phyloP scores from a whole-genome alignment of 1,140 invertebrate species.

The Penaeus chinensis region DNA sequence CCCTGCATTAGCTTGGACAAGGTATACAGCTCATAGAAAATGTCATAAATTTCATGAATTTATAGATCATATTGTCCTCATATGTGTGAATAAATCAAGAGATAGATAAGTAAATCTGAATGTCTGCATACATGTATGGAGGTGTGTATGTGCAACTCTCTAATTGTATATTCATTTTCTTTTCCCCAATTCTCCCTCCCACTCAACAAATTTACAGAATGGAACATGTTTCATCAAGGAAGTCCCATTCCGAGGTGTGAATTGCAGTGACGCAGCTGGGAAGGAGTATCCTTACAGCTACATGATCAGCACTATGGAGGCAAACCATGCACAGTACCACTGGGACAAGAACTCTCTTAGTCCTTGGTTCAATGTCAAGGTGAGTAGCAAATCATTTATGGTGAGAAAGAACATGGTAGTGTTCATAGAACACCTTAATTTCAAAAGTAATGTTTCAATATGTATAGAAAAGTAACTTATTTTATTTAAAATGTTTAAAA shows the following conservation, averaged over 20 bases:
- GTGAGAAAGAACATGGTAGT: not conserved
- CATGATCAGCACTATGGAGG: constrained; percentile 60
- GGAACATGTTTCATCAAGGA: constrained; percentile 67
- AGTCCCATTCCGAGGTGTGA: constrained; percentile 68
- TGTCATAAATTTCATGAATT: not conserved
- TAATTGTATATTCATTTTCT: not conserved
- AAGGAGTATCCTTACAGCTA: constrained; percentile 65
- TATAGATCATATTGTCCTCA: not conserved
- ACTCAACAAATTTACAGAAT: constrained; percentile 43
- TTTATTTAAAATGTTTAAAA: no score
- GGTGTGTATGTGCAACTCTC: not conserved
- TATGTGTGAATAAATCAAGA: constrained; percentile 4
- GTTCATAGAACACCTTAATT: not conserved
- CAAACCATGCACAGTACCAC: constrained; percentile 65
- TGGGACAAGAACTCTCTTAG: constrained; percentile 67
- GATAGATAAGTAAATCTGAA: not conserved
- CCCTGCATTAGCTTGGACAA: constrained; percentile 65
- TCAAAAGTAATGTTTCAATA: not conserved
- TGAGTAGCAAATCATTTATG: constrained; percentile 32
- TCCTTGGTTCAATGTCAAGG: constrained; percentile 68
- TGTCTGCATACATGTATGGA: not conserved
- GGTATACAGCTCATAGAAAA: constrained; percentile 56
- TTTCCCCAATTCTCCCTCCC: constrained; percentile 5
- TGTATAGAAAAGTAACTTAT: no score
- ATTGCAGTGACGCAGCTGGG: constrained; percentile 70